phyloP scores from a whole-genome alignment of 2,113 vertebrate genomes.

The Tenrec ecaudatus region DNA sequence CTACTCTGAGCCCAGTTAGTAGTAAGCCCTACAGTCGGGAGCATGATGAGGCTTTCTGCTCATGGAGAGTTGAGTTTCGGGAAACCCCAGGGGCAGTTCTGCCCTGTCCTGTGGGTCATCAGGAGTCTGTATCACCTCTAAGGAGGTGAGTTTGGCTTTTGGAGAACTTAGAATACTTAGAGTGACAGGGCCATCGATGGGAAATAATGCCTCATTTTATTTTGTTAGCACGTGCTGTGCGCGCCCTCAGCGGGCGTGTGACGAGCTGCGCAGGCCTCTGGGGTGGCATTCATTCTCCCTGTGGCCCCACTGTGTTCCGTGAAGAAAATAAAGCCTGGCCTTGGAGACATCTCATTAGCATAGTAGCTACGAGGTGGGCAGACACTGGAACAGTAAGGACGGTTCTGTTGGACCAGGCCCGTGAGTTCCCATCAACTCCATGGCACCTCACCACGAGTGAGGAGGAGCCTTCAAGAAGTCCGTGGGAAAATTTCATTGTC shows the following conservation, averaged over 20 bases:
- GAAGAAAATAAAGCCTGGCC: conserved; percentile 4
- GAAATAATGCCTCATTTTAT: neutral
- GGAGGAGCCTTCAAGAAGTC: too few relatives aligned
- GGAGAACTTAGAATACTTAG: neutral
- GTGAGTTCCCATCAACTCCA: too few relatives aligned
- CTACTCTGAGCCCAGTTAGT: neutral
- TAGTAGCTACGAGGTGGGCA: neutral
- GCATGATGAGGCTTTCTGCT: too few relatives aligned
- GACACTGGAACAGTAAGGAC: too few relatives aligned
- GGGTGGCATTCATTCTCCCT: neutral
- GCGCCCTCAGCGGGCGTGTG: conserved; percentile 1
- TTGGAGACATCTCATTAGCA: conserved; percentile 29
- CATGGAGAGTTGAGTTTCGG: too few relatives aligned
- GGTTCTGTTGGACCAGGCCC: too few relatives aligned
- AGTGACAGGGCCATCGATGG: neutral
- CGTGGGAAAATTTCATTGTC: too few relatives aligned
- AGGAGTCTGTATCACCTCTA: too few relatives aligned
- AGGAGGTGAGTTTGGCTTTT: too few relatives aligned
- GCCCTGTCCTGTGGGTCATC: too few relatives aligned
- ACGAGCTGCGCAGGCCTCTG: neutral
- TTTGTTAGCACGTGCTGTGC: neutral
- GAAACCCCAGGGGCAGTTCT: too few relatives aligned
- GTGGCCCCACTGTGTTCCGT: neutral
- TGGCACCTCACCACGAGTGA: too few relatives aligned
- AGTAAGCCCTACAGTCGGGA: neutral